Conservation (phyloP, 2,113 vertebrate genomes). For the Leucopsar rothschildi region DNA sequence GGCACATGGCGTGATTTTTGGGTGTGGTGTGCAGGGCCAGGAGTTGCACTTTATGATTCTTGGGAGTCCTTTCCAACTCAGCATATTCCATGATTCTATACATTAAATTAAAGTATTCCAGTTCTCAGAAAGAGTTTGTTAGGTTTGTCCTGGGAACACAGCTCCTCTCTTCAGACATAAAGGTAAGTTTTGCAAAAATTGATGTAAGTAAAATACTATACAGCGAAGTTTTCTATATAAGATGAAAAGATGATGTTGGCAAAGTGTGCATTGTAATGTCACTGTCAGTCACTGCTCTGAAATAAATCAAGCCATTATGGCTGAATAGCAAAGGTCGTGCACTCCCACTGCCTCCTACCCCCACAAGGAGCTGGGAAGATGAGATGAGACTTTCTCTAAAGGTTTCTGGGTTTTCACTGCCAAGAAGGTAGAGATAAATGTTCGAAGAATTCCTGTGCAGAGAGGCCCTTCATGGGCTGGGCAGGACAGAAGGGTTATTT, state of each 20-base stretch:
- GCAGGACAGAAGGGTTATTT: neutral
- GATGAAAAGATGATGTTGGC: neutral
- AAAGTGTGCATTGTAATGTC: neutral
- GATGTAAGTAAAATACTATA: fast-evolving
- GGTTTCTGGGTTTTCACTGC: neutral
- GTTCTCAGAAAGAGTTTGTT: neutral
- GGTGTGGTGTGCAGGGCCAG: neutral
- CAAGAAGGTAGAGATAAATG: neutral
- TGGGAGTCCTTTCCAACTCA: neutral
- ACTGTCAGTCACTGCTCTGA: neutral
- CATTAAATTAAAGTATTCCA: neutral
- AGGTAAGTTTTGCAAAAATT: neutral
- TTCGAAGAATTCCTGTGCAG: neutral
- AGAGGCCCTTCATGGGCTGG: neutral
- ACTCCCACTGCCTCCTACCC: neutral
- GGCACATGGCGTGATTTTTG: neutral
- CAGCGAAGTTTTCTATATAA: neutral
- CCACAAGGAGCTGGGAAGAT: neutral
- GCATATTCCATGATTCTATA: neutral
- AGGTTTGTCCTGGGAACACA: neutral
- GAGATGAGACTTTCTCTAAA: neutral
- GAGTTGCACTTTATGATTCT: neutral
- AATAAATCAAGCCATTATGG: neutral
- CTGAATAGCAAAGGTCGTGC: neutral
- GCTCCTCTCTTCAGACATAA: neutral